phyloP scores from a whole-genome alignment of 2,113 vertebrate genomes.

The Enhydra lutris region DNA sequence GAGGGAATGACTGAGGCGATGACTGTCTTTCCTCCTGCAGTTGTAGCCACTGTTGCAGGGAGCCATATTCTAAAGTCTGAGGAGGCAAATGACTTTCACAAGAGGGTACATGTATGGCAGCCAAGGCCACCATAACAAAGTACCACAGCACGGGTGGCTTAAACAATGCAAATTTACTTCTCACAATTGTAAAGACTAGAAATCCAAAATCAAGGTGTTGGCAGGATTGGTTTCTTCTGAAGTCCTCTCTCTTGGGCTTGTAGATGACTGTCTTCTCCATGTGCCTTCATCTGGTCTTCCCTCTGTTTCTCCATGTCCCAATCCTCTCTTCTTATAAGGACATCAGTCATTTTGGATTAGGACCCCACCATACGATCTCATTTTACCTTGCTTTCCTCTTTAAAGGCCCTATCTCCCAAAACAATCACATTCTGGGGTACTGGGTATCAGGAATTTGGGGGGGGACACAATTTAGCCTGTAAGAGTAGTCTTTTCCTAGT shows the following conservation, averaged over 20 bases:
- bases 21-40: background rate
- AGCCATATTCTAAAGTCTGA: background rate
- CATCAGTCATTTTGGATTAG: background rate
- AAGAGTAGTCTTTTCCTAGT: background rate
- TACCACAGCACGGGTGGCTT: background rate
- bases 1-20: background rate
- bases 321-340: background rate
- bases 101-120: background rate
- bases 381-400: background rate
- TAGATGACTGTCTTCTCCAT: background rate
- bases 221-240: background rate
- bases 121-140: background rate
- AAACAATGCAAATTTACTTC: background rate
- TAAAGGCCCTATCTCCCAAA: background rate
- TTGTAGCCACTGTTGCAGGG: no score
- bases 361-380: background rate
- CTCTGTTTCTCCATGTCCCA: background rate
- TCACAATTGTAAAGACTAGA: background rate
- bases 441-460: background rate
- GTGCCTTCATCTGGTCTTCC: background rate
- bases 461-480: background rate
- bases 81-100: background rate
- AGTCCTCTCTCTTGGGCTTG: background rate
- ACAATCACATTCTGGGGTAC: background rate
- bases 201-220: background rate